Base-by-base conservation (phyloP, 2,797 vertebrate species). In the Paramormyrops hopkinsi region DNA sequence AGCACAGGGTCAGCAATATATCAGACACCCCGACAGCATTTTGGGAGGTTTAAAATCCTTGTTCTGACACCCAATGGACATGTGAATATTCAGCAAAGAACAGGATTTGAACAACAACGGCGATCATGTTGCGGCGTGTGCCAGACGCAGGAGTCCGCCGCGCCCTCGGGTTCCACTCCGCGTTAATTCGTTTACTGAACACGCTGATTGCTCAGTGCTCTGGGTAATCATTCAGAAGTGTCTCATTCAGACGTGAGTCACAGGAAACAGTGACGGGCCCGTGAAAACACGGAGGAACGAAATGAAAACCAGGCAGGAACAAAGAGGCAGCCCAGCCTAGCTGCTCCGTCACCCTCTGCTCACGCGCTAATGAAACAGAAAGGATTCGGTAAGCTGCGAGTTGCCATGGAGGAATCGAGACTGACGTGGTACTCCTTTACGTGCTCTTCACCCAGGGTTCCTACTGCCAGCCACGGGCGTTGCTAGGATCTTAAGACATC, bases 171-270 rank as follows among this genome's bases (percentile, higher is more conserved):
- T 29, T 84, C 25, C 69, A 54, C 37, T 82, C 76, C 12, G 48
- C 22, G 54, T 37, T 46, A 9, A 37, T 89, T 85, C 46, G 25
- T 86, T 86, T 19, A 41, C 89, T 89, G 90, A 91, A 91, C 89
- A 86, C 88, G 37, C 79, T 86, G 82, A 89, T 90, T 90, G 90
- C 88, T 86, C 56, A 82, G 53, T 25, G 59, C 7, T 76, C 46
- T 50, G 50, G 22, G 89, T 76, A 89, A 86, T 89, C 84, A 86
- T 53, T 86, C 37, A 62, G 33, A n/a, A 53, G 84, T 48, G 59
- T 53, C 89, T 76, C 59, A 53, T 37, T 73, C 83, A 73, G 82
- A 69, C 48, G 59, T 89, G 89, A 89, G 83, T 89, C 83, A 89
- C 69, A 9, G 22, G 44, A 89, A 85, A 48, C 44, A n/a, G 53